Evolutionary conservation across 92 coral and sea anemone genomes (phyloP).

Genomic region (Palythoa heliodiscus): DNA sequence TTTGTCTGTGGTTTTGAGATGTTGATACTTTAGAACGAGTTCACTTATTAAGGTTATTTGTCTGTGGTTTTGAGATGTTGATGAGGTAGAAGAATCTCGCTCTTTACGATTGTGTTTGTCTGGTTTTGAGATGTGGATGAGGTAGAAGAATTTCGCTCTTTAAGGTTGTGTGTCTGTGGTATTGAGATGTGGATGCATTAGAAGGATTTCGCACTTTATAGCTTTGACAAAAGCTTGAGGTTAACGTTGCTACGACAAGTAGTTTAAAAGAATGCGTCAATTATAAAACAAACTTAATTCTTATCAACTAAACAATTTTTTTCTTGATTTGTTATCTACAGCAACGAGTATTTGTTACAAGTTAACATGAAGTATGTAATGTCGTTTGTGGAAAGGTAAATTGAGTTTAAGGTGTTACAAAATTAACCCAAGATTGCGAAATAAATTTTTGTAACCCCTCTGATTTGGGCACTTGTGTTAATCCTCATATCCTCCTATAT

Average conservation of each 20-base stretch:
- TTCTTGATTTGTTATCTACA: conserved; percentile 14
- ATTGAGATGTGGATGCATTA: not conserved
- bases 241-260: no score
- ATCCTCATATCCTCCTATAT: no score
- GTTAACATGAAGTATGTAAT: conserved; percentile 60
- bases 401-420: not conserved
- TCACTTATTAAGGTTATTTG: not conserved
- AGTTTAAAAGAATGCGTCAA: no score
- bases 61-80: not conserved
- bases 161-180: not conserved
- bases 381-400: conserved; percentile 73
- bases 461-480: no score
- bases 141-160: not conserved
- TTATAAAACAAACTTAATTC: no score
- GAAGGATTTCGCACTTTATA: not conserved
- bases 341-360: conserved; percentile 65
- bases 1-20: not conserved
- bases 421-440: no score
- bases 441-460: no score
- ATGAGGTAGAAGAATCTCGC: not conserved
- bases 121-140: not conserved
- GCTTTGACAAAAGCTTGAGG: not conserved
- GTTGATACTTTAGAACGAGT: not conserved
- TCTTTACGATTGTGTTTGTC: not conserved
- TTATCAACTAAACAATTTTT: not conserved